Conservation (phyloP, 2,888 invertebrate species). For the Drosophila nigricruria region DNA sequence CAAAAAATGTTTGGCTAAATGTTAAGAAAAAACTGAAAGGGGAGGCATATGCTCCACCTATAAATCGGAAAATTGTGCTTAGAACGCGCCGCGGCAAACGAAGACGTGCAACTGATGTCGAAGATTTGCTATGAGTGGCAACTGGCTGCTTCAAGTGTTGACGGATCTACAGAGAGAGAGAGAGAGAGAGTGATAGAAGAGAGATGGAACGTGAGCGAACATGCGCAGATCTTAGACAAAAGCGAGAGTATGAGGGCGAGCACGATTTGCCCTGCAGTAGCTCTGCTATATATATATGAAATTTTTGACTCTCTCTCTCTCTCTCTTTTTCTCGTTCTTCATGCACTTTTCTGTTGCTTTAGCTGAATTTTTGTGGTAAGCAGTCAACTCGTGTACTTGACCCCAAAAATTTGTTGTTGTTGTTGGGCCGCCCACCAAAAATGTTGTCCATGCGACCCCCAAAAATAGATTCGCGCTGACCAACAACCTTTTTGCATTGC, state of each 20-base stretch:
- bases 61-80: conserved; percentile 6
- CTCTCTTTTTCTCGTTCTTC: neutral
- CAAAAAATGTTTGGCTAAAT: neutral
- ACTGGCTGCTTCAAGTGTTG: conserved; percentile 49
- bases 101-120: conserved; percentile 61
- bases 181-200: conserved; percentile 13
- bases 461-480: conserved; percentile 41
- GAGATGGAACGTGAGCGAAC: neutral
- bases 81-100: conserved; percentile 63
- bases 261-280: neutral
- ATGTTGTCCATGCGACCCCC: conserved; percentile 34
- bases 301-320: neutral
- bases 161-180: conserved; percentile 50
- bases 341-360: conserved; percentile 22
- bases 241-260: conserved; percentile 13
- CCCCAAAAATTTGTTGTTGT: conserved; percentile 40
- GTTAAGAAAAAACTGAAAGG: too few relatives aligned
- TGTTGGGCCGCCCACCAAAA: conserved; percentile 22
- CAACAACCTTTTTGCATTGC: conserved; percentile 32
- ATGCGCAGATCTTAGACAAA: conserved; percentile 10
- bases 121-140: conserved; percentile 16
- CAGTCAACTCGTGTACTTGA: conserved; percentile 51
- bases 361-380: conserved; percentile 5
- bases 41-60: neutral
- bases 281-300: conserved; percentile 2